These are phyloP conservation scores for Tachyglossus aculeatus DNA, from an alignment of 2,797 vertebrate genomes.

Conservation along the genomic window DNA sequence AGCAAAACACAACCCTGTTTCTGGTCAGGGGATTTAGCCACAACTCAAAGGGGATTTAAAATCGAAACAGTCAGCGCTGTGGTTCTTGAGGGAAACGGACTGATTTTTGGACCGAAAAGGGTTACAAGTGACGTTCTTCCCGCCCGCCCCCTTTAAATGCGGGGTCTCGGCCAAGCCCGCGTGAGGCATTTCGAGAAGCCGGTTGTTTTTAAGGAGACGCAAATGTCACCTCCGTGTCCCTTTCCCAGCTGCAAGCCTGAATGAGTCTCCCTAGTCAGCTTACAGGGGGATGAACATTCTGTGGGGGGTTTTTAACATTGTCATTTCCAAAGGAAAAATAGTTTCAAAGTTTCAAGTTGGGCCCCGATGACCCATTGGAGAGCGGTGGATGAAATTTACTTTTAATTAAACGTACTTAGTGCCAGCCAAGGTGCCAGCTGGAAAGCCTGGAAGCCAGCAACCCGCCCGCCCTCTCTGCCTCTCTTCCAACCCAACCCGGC, in stretches of 20 bases:
- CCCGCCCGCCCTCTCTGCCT: constrained; percentile 48
- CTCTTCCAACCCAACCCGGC: constrained; percentile 47
- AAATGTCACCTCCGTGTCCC: constrained; percentile 57
- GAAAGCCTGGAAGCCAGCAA: constrained; percentile 38
- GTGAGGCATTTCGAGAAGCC: constrained; percentile 54
- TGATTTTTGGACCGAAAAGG: constrained; percentile 34
- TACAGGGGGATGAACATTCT: constrained; percentile 47
- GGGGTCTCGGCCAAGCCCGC: constrained; percentile 32
- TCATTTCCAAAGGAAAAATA: constrained; percentile 58
- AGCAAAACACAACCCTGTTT: too few relatives aligned
- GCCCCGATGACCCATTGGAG: constrained; percentile 56
- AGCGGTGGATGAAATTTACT: constrained; percentile 65
- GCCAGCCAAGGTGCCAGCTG: constrained; percentile 54
- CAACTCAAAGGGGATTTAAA: too few relatives aligned
- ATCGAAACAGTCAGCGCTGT: too few relatives aligned
- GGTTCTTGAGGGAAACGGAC: constrained; percentile 16
- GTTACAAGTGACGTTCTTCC: constrained; percentile 46
- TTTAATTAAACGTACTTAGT: constrained; percentile 65
- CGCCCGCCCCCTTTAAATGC: constrained; percentile 35
- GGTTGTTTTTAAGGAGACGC: constrained; percentile 47
- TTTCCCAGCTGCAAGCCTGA: constrained; percentile 53
- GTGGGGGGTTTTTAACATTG: constrained; percentile 51
- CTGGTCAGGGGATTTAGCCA: too few relatives aligned
- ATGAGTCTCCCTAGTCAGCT: constrained; percentile 56
- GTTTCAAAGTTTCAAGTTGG: constrained; percentile 49